Conservation (phyloP, 2,113 vertebrate species). For the Indicator indicator region DNA sequence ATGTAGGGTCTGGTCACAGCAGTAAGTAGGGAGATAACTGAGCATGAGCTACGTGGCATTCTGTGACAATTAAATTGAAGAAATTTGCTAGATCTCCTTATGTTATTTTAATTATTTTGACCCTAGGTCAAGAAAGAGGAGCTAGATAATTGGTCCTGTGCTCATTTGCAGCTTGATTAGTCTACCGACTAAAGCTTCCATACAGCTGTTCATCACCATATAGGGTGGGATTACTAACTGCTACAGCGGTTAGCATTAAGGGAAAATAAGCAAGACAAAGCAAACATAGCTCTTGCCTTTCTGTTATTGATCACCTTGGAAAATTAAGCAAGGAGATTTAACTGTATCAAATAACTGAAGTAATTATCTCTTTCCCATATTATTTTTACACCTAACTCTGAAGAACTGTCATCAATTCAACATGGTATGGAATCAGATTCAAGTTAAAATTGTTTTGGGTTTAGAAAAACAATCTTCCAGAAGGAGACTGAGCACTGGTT, state of each 20-base stretch:
- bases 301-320: background rate
- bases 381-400: background rate
- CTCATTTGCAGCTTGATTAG: constrained; percentile 8
- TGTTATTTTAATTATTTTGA: constrained; percentile 38
- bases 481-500: background rate
- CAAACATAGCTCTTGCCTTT: background rate
- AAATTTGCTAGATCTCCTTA: background rate
- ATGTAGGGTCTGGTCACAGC: background rate
- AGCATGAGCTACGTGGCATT: background rate
- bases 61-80: background rate
- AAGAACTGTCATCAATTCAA: background rate
- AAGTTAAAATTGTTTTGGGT: background rate
- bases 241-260: background rate
- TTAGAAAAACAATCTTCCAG: background rate
- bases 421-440: background rate
- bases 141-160: background rate
- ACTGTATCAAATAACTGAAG: background rate
- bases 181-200: background rate
- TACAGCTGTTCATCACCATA: background rate
- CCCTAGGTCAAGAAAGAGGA: background rate
- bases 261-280: background rate
- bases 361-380: background rate
- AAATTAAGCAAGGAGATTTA: background rate
- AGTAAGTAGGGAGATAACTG: background rate
- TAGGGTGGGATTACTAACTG: background rate